phyloP scores from a whole-genome alignment of 2,888 invertebrate genomes.

The Bedellia somnulentella region DNA sequence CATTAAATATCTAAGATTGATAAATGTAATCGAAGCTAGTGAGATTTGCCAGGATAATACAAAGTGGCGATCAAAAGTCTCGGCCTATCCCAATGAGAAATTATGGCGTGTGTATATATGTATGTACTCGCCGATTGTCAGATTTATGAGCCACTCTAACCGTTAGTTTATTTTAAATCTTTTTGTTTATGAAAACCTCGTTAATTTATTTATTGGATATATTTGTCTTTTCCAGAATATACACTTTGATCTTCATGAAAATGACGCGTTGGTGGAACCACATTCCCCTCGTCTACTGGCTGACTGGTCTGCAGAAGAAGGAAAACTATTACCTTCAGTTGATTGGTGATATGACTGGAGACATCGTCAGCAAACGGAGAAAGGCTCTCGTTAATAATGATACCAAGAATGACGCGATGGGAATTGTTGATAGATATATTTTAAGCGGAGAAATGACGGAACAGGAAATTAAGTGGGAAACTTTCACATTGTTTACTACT shows the following conservation, averaged over 20 bases:
- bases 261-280: constrained; percentile 42
- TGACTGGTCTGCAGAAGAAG: constrained; percentile 18
- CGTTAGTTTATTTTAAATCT: too few species aligned
- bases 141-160: too few species aligned
- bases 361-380: constrained; percentile 22
- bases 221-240: constrained; percentile 20
- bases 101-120: too few species aligned
- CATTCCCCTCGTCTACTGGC: constrained; percentile 26
- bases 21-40: too few species aligned
- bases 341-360: constrained; percentile 19
- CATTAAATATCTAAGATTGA: too few species aligned
- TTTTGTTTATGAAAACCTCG: too few species aligned
- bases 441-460: constrained; percentile 23
- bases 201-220: too few species aligned
- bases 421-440: constrained; percentile 30
- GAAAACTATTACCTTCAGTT: constrained; percentile 16
- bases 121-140: too few species aligned
- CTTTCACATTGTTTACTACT: constrained; percentile 33
- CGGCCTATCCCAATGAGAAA: too few species aligned
- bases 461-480: constrained; percentile 24
- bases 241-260: constrained; percentile 23
- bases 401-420: constrained; percentile 12
- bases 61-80: too few species aligned
- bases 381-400: constrained; percentile 13
- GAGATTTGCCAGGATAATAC: too few species aligned